Percentiles rank a stretch among this genome's conserved stretches.
These are phyloP conservation scores for Pseudococcus longispinus DNA, from an alignment of 2,888 invertebrate species.

Conservation along the genomic window DNA sequence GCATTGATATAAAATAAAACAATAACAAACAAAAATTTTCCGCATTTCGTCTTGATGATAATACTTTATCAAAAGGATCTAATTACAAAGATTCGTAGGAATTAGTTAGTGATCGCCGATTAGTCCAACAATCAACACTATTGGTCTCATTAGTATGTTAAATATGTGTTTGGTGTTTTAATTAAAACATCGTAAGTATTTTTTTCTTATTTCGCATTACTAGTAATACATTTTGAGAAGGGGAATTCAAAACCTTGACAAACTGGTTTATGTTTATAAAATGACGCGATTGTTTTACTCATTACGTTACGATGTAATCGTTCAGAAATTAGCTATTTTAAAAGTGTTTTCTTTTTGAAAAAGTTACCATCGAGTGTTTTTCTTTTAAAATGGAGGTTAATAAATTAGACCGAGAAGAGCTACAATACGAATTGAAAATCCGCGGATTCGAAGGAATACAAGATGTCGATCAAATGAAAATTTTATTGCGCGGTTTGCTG, in stretches of 20 bases:
- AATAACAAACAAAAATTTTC: conserved; percentile 21
- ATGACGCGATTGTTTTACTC: conserved; percentile 9
- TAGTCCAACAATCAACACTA: background rate
- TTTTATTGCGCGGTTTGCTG: conserved; percentile 56
- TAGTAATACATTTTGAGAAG: background rate
- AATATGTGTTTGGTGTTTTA: conserved; percentile 38
- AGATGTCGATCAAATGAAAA: conserved; percentile 55
- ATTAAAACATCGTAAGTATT: conserved; percentile 43
- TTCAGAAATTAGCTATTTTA: background rate
- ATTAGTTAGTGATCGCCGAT: background rate
- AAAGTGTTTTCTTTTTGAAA: background rate
- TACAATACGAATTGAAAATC: conserved; percentile 56
- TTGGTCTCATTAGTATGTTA: conserved; percentile 34
- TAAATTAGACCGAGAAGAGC: conserved; percentile 57
- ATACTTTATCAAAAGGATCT: conserved; percentile 3
- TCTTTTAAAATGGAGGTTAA: conserved; percentile 56
- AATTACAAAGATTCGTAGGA: background rate
- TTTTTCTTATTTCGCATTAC: conserved; percentile 33
- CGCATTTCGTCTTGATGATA: conserved; percentile 17
- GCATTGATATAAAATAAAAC: conserved; percentile 10
- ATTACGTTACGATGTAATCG: conserved; percentile 33
- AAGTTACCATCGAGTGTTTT: background rate
- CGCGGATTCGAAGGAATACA: conserved; percentile 53
- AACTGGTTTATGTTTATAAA: conserved; percentile 49
- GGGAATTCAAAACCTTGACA: conserved; percentile 49